Base-by-base conservation (phyloP, 2,113 vertebrate species). In the Indri indri region DNA sequence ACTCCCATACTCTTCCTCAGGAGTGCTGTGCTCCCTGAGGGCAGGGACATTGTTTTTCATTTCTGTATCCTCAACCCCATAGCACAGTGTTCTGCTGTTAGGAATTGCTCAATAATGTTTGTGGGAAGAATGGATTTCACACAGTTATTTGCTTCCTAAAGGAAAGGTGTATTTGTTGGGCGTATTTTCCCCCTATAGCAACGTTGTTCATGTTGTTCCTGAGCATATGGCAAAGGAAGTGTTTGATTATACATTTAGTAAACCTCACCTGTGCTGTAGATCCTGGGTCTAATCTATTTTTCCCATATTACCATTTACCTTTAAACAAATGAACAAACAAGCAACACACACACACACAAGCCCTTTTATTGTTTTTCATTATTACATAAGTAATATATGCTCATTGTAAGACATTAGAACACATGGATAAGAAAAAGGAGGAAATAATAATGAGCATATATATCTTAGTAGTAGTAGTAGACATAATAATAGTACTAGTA, bases 321-420 rank as follows among this genome's bases (percentile, higher is more conserved):
- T 94, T 61, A 80, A 54, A 80, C 70, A 42, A 70, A 86, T 14
- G 32, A 94, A 83, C 47, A 45, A 91, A 61, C 23, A 68, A 84
- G 54, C 54, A 18, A 86, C 18, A 90, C n/a, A 59, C 25, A 20
- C 40, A 66, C 45, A 18, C 20, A 77, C 45, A 10, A 6, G 13
- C 14, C 5, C n/a, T 76, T 70, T 94, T 74, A 61, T 70, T 81
- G 61, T 65, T 92, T 92, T 84, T 68, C 70, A 12, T 73, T 68
- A 92, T 92, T 92, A 73, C 47, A 27, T 80, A 84, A 89, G 25
- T 68, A 90, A 92, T 86, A 92, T 59, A 74, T 42, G n/a, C 17
- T n/a, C 12, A 47, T 80, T 59, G 11, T 65, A 88, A 95, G 45
- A 92, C 25, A 79, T 54, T 63, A 45, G n/a, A 83, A 79, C 34